Evolutionary conservation across 2,888 invertebrate genomes (phyloP), one percentile per base, ranked within the genome.

Genomic region (Zelleria hepariella): DNA sequence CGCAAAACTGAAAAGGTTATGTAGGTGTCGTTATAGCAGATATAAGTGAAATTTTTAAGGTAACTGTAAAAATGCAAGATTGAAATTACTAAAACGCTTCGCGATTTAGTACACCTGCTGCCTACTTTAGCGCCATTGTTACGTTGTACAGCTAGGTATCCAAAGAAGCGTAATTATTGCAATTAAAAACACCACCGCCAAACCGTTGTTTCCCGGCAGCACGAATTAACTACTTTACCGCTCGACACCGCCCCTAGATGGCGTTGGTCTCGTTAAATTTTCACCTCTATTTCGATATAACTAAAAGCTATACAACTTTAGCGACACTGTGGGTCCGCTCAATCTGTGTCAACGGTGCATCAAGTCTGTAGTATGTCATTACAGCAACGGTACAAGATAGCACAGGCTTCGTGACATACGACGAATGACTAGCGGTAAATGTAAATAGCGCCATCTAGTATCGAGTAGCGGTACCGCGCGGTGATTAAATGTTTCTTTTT

Each of bases 381-480:
- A 78, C 70, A 67, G 65, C 77, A 75, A 73, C 73, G 75, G 74
- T 54, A 32, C 26, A 26, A 47, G 32, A 58, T n/a, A 27, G n/a
- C n/a, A n/a, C n/a, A n/a, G 18, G 58, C 52, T 58, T 59, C 58
- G 53, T 59, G 58, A 32, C 48, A 49, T 57, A 23, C 47, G 51
- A 60, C 62, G 59, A 61, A 57, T 60, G 62, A 61, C 62, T 59
- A 63, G 58, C 63, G 71, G 74, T 70, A 66, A 67, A 66, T 66
- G 66, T 67, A 70, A 76, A 73, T 76, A 78, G 73, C 76, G 83
- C 79, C 86, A 83, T 75, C 86, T 84, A 78, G 82, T 77, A 77
- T 69, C 70, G 72, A 68, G 69, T 86, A 86, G 85, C 85, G 83
- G 84, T 84, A 84, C 72, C 70, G n/a, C 20, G 21, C 49, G 55